Base-by-base conservation (phyloP, 2,888 invertebrate genomes). In the Phalangium opilio region DNA sequence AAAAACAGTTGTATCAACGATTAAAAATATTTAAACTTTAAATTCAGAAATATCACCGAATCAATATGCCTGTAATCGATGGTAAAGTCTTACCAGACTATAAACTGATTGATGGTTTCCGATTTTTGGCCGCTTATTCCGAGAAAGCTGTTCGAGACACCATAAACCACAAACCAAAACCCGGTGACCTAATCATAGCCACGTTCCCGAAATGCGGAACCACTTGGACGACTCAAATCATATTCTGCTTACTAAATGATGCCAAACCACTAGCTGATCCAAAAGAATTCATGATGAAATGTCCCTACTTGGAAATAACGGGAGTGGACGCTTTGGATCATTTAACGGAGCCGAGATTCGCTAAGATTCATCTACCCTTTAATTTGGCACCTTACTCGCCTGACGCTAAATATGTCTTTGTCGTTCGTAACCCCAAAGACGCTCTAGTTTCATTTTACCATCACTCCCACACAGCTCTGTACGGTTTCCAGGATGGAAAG, bases 381-480 rank as follows among this genome's bases (percentile, higher is more conserved):
- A 2, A 36, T 36, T 36, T 36, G 17, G 12, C 14, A 14, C 38
- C 38, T 5, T 36, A 36, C 12, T 36, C 38, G 5, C 38, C 38
- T 12, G 17, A 36, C 5, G 38, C 38, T 1, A 36, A 36, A 36
- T 36, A 36, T 12, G 17, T 36, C 12, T 36, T 15, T 12, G 2
- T 36, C 14, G 38, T 17, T 12, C 14, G 38, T 1, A 36, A 36
- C 1, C 38, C 38, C 7, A 36, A 36, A 12, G 38, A 36, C 17
- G 17, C 38, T 27, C 27, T 60, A 3, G 67, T 70, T 3, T 68
- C 68, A 1, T 67, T 62, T 48, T 69, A 59, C 54, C 62, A 66
- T 53, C 67, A 66, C 18, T 48, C 51, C 2, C 44, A 20, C 19
- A 50, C 44, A 14, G 15, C 33, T 10, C 45, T 38, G 1, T 50